Conservation (phyloP, 2,888 invertebrate genomes). For the Agrilus cyanescens region DNA sequence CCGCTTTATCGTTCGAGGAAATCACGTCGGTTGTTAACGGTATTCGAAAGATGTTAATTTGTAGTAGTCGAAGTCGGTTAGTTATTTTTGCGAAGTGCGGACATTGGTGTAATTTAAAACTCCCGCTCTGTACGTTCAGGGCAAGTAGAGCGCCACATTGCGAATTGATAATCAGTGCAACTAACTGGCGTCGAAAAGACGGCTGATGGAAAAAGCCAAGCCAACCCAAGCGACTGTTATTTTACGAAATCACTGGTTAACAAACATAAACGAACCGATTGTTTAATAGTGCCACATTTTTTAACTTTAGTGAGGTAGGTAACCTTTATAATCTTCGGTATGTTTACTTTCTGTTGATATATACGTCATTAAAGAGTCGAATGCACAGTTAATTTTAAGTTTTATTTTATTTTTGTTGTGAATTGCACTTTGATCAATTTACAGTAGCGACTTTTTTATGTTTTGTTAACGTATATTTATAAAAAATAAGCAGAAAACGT, state of each 20-base stretch:
- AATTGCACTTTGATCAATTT: conserved; percentile 14
- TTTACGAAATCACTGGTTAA: too few relatives aligned
- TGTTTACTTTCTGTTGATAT: neutral
- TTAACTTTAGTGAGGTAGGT: neutral
- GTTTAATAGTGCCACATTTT: neutral
- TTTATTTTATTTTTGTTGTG: conserved; percentile 14
- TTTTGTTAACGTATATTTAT: too few relatives aligned
- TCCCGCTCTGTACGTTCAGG: too few relatives aligned
- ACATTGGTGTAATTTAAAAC: too few relatives aligned
- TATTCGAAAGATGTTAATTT: too few relatives aligned
- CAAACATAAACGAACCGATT: too few relatives aligned
- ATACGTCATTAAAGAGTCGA: neutral
- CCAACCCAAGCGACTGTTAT: too few relatives aligned
- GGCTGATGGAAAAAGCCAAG: neutral
- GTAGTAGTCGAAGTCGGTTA: too few relatives aligned
- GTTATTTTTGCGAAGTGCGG: too few relatives aligned
- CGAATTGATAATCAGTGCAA: neutral
- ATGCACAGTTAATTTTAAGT: conserved; percentile 1
- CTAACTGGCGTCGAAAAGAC: conserved; percentile 11
- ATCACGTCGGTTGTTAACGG: too few relatives aligned
- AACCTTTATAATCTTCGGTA: neutral
- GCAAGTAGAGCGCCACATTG: neutral
- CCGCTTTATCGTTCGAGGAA: too few relatives aligned
- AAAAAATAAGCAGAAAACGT: too few relatives aligned
- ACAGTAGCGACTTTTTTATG: conserved; percentile 3